These are phyloP conservation scores for Cheilosia urbana DNA, from an alignment of 2,888 invertebrate genomes.

Conservation along the genomic window DNA sequence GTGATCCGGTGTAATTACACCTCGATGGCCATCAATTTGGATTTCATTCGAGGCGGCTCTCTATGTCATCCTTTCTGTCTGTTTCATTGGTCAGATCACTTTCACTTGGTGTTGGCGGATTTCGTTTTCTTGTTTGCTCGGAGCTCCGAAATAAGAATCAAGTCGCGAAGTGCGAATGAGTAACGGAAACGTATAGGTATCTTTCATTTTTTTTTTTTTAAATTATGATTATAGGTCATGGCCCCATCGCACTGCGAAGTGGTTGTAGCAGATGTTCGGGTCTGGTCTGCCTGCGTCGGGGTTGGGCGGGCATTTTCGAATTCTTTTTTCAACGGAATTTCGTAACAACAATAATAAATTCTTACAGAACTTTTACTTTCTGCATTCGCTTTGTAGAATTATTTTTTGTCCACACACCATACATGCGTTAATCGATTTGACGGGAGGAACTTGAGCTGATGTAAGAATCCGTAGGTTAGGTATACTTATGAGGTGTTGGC, in stretches of 20 bases:
- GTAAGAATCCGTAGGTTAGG: background rate
- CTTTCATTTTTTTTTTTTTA: constrained; percentile 10
- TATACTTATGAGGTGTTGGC: background rate
- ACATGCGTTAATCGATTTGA: constrained; percentile 23
- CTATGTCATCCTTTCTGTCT: constrained; percentile 41
- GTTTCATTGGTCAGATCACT: constrained; percentile 62
- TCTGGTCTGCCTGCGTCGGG: constrained; percentile 33
- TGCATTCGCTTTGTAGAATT: constrained; percentile 18
- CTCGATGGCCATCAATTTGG: constrained; percentile 50
- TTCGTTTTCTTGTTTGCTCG: constrained; percentile 49
- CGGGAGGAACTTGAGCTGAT: constrained; percentile 12
- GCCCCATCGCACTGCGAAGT: constrained; percentile 44
- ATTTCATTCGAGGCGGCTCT: constrained; percentile 36
- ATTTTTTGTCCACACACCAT: constrained; percentile 15
- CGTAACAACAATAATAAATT: constrained; percentile 66
- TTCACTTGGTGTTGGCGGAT: constrained; percentile 74
- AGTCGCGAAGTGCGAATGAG: constrained; percentile 45
- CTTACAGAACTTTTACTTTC: constrained; percentile 72
- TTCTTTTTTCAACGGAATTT: constrained; percentile 65
- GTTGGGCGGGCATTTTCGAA: constrained; percentile 33
- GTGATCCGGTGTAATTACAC: constrained; percentile 50
- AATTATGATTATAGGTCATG: constrained; percentile 73
- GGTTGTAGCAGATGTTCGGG: constrained; percentile 34
- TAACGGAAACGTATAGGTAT: constrained; percentile 25
- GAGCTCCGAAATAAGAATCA: constrained; percentile 35